These are phyloP conservation scores for Paratrypauchen microcephalus DNA, from an alignment of 2,797 vertebrate genomes.

Conservation along the genomic window DNA sequence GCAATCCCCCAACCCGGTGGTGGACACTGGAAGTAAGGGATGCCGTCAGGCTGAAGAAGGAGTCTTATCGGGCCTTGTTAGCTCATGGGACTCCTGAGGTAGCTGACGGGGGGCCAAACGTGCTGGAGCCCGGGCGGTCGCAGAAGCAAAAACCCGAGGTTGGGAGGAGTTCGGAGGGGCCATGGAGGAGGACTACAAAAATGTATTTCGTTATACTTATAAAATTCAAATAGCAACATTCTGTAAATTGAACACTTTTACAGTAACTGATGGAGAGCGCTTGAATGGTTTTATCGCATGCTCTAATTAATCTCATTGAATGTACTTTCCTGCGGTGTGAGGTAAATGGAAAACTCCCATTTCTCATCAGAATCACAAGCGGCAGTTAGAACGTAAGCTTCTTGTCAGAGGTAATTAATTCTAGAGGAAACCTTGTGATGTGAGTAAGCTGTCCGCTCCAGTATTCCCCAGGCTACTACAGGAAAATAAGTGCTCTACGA, in stretches of 20 bases:
- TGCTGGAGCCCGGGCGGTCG: too few relatives aligned
- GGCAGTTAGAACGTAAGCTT: constrained; percentile 6
- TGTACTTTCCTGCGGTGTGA: background rate
- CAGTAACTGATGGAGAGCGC: background rate
- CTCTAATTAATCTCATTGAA: background rate
- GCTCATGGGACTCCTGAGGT: too few relatives aligned
- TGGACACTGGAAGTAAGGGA: too few relatives aligned
- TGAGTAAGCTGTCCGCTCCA: background rate
- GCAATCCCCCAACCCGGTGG: too few relatives aligned
- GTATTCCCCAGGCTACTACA: background rate
- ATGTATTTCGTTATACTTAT: too few relatives aligned
- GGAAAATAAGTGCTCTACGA: background rate
- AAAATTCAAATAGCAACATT: too few relatives aligned
- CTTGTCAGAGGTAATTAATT: constrained; percentile 10
- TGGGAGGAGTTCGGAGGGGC: too few relatives aligned
- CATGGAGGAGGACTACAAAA: too few relatives aligned
- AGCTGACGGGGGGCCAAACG: too few relatives aligned
- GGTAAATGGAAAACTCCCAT: background rate
- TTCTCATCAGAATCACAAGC: constrained; percentile 7
- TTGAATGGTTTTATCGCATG: background rate
- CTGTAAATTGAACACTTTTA: background rate
- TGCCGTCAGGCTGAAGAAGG: too few relatives aligned
- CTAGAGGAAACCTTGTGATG: background rate
- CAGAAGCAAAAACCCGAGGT: too few relatives aligned
- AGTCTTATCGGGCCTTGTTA: too few relatives aligned